These are phyloP conservation scores for Archilochus colubris DNA, from an alignment of 2,113 vertebrate genomes.

Conservation along the genomic window DNA sequence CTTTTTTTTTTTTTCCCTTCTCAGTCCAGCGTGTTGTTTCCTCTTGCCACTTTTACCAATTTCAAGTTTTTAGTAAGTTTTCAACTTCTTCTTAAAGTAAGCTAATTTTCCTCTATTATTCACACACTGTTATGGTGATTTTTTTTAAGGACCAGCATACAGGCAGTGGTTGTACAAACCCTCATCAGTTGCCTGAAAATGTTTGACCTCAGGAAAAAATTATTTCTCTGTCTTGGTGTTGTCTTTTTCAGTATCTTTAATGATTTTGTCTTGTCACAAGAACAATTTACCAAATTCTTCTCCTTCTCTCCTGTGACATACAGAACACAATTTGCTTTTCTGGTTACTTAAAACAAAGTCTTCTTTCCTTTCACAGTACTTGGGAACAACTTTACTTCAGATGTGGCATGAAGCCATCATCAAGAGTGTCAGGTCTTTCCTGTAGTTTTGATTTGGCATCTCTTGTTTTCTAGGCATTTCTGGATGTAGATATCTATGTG, in stretches of 20 bases:
- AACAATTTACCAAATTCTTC: neutral
- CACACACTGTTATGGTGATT: neutral
- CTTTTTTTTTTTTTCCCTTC: neutral
- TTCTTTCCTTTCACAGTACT: neutral
- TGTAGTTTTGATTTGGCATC: neutral
- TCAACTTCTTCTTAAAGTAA: neutral
- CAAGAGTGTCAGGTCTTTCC: neutral
- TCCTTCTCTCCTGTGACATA: neutral
- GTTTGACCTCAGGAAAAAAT: neutral
- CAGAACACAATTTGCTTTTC: neutral
- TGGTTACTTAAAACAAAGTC: neutral
- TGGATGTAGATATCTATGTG: neutral
- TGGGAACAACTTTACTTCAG: neutral
- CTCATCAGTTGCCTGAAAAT: neutral
- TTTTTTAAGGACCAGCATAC: neutral
- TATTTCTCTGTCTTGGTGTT: neutral
- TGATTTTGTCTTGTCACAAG: neutral
- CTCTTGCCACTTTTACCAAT: neutral
- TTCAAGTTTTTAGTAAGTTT: neutral
- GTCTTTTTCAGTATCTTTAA: neutral
- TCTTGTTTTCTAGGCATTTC: neutral
- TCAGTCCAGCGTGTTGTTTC: neutral
- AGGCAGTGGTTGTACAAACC: neutral
- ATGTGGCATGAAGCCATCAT: neutral
- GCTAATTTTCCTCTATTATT: neutral